Base-by-base conservation (phyloP, 2,113 vertebrate species). In the Caracal caracal region DNA sequence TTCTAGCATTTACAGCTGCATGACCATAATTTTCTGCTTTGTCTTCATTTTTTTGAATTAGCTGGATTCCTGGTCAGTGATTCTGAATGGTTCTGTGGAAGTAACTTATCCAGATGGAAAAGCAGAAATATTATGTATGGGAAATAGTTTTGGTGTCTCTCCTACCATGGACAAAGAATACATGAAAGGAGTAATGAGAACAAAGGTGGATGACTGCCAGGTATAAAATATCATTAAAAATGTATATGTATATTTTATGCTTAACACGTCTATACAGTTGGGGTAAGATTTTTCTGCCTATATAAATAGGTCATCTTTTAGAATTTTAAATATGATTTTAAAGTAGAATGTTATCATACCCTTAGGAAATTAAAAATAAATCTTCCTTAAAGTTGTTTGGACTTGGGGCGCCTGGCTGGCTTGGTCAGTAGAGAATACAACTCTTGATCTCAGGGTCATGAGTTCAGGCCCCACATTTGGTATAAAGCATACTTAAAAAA, bases 1-100 rank as follows among this genome's bases (percentile, higher is more conserved):
- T 83, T 70, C 35, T 78, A 33, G 37, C 9, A 13, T 47, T 93
- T 51, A 24, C 1, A 17, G 4, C 6, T 49, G 7, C 61, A 9
- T 61, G 70, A 15, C 40, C 17, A 13, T 43, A 6, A 68, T 26
- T 85, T 84, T 95, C 19, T 95, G 37, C 75, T 68, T 65, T 94
- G 5, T 88, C 16, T 47, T 86, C 11, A 3, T 24, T 47, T 24
- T 59, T 75, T 35, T 53, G 91, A 88, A 97, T 53, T 97, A 99
- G 99, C 98, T 99, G 98, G 99, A 99, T 98, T 99, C 99, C 49
- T 99, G 99, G 99, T 99, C 99, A 30, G 99, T 99, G 98, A 99
- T 99, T 98, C 98, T 99, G 97, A 99, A 99, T 88, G 99, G 99
- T 35, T 99, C 99, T 6, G 99, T 99, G 98, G 99, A 99, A 97